A percentile compares a stretch with the other conserved stretches of the same genome.
These are phyloP conservation scores for Gambusia yucatana DNA, from an alignment of 2,797 vertebrate species.

Conservation along the genomic window DNA sequence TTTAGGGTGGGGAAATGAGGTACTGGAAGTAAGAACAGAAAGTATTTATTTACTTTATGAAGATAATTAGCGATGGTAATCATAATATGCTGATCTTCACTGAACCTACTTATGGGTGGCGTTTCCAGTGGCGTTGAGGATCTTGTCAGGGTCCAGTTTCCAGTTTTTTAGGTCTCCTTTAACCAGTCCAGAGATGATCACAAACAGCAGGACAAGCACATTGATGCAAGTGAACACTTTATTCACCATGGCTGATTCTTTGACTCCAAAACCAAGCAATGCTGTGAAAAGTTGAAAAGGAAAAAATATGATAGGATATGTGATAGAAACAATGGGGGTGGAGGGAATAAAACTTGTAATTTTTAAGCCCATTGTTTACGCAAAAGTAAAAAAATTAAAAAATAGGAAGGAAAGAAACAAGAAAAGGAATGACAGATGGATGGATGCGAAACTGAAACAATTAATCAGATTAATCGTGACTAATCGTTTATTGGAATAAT, in stretches of 20 bases:
- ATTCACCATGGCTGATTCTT: conserved; percentile 95
- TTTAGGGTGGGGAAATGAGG: conserved; percentile 34
- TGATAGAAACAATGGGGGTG: not conserved
- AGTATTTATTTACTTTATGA: not conserved
- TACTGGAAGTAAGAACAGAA: conserved; percentile 62
- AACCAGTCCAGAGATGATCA: conserved; percentile 90
- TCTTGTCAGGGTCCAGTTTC: conserved; percentile 81
- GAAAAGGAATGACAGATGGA: too few relatives aligned
- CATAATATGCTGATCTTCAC: not conserved
- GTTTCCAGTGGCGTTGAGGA: conserved; percentile 70
- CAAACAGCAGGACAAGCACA: conserved; percentile 90
- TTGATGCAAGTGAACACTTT: conserved; percentile 97
- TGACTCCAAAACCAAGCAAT: conserved; percentile 91
- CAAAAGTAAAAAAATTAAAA: too few relatives aligned
- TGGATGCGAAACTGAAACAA: too few relatives aligned
- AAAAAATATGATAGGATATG: not conserved
- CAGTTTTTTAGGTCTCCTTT: conserved; percentile 91
- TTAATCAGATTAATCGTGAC: too few relatives aligned
- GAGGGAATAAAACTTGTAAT: not conserved
- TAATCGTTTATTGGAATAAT: too few relatives aligned
- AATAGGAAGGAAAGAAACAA: too few relatives aligned
- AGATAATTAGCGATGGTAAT: not conserved
- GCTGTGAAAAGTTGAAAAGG: conserved; percentile 70
- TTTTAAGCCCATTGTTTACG: not conserved
- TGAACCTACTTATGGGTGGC: conserved; percentile 81